Base-by-base conservation (phyloP, 2,113 vertebrate species). In the Chlorocebus sabaeus region DNA sequence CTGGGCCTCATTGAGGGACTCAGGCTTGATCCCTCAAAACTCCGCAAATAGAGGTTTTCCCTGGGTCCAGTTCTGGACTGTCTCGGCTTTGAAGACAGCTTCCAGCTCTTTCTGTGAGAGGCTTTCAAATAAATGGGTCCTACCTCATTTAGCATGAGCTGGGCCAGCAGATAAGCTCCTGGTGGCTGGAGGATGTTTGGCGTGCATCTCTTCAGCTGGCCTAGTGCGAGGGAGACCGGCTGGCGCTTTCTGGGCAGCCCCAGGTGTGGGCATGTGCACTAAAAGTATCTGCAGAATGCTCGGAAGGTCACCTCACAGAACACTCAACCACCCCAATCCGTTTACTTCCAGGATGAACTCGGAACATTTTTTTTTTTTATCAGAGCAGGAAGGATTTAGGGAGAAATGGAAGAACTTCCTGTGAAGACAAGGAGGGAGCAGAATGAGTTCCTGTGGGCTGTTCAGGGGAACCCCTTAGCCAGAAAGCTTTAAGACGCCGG, bases 361-460 rank as follows among this genome's bases (percentile, higher is more conserved):
- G 57, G 72, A 59, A 57, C 10, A 20, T 20, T 55, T 55, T 81
- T 81, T 72, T 81, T 81, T 81, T 27, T 11, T 48, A 40, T 89
- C 48, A n/a, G 38, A 55, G 32, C 61, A 90, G 68, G 57, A 81
- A 97, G 50, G 43, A 81, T 38, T 70, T 87, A 72, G 61, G 61
- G 93, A 70, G 68, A 85, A 52, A 68, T 40, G 30, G 70, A 76
- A 76, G 35, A 6, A 55, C 48, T 73, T 93, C 52, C 59, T 40
- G 30, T n/a, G 72, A 45, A 32, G 48, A 75, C 59, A 27, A 30
- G 12, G 61, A 76, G 18, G 23, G 20, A 35, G 18, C 8, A 35
- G 50, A 40, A 59, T 14, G 57, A 82, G 25, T 38, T 89, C 76
- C 16, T 1, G 45, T 79, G 40, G 59, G 40, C 78, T 70, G 27